Evolutionary conservation across 2,797 vertebrate species (phyloP).

Genomic region (Phataginus tetradactyla): DNA sequence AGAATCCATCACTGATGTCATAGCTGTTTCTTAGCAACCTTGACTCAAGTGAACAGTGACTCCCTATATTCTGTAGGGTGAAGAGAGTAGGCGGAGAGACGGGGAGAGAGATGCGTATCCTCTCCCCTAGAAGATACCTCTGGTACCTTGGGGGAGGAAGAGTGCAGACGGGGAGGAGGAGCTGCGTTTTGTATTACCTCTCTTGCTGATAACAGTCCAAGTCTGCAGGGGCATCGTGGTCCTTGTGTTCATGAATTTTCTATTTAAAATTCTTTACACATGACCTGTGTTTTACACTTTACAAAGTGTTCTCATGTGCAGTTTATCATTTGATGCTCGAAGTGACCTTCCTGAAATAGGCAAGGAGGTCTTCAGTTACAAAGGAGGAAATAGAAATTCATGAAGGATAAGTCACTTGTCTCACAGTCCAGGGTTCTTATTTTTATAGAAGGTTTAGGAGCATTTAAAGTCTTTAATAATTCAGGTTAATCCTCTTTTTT

Average conservation of each 20-base stretch:
- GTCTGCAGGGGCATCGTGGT: neutral
- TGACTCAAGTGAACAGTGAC: neutral
- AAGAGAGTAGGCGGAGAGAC: neutral
- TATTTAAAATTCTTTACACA: neutral
- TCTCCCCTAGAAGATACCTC: neutral
- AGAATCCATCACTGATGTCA: slow-evolving; percentile 75
- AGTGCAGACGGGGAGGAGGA: neutral
- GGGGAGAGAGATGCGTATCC: neutral
- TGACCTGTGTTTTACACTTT: neutral
- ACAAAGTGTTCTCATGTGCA: neutral
- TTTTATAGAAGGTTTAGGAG: slow-evolving; percentile 6
- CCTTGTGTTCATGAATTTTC: slow-evolving; percentile 10
- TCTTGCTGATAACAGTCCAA: neutral
- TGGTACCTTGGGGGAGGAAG: neutral
- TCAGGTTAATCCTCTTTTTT: neutral
- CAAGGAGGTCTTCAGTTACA: neutral
- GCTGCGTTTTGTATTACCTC: neutral
- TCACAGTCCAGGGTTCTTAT: neutral
- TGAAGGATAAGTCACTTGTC: neutral
- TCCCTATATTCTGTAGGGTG: neutral
- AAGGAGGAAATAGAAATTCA: neutral
- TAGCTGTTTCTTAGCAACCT: slow-evolving; percentile 60
- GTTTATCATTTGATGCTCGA: neutral
- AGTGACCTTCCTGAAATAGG: neutral
- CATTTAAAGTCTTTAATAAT: neutral